A percentile compares a stretch with the other conserved stretches of the same genome.
These are phyloP conservation scores for Glyptemys insculpta DNA, from an alignment of 2,797 vertebrate genomes.

Conservation along the genomic window DNA sequence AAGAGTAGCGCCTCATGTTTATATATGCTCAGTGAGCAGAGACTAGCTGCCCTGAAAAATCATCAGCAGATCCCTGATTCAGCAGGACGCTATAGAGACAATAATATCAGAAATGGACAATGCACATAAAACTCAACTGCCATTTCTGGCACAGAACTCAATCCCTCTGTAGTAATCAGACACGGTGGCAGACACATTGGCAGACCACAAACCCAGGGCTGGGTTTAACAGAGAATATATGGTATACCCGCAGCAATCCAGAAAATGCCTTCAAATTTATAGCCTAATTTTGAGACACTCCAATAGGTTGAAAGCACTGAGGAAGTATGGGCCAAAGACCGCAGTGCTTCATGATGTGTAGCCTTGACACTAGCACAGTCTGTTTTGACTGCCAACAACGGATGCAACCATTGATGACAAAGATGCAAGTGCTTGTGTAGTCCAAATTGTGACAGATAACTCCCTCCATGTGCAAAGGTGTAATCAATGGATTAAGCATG, in stretches of 20 bases:
- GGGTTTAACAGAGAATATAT: background rate
- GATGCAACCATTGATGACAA: background rate
- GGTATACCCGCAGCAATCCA: background rate
- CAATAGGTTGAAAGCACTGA: rapidly evolving
- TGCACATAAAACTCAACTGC: background rate
- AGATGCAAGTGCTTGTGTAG: rapidly evolving
- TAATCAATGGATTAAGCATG: background rate
- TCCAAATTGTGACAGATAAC: slow-evolving; percentile 23
- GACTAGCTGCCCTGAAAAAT: background rate
- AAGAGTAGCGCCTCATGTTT: background rate
- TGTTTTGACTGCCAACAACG: too few relatives aligned
- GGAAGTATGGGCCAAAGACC: background rate
- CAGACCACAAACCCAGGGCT: background rate
- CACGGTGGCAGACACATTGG: background rate
- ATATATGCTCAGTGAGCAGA: background rate
- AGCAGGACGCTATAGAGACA: rapidly evolving
- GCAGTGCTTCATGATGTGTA: background rate
- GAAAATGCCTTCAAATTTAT: background rate
- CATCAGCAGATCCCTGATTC: background rate
- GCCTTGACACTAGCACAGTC: too few relatives aligned
- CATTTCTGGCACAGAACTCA: background rate
- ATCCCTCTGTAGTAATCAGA: background rate
- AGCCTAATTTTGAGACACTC: background rate
- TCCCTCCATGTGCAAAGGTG: background rate
- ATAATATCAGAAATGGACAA: rapidly evolving